Evolutionary conservation across 2,797 vertebrate species (phyloP).

Genomic region (Falco novaeseelandiae): DNA sequence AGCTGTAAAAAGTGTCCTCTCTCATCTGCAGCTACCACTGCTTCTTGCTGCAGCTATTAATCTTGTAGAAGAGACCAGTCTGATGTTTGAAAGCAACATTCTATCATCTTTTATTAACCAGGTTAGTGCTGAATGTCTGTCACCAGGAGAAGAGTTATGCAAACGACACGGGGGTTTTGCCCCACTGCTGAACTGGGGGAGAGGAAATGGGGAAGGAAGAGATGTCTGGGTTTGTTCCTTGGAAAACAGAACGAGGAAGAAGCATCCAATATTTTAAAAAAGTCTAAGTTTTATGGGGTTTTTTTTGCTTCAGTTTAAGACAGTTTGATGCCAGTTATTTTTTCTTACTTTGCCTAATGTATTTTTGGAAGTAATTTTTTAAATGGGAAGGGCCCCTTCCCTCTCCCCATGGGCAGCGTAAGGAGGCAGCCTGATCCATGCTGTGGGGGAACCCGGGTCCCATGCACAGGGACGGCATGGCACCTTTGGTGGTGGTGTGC

Average conservation of each 20-base stretch:
- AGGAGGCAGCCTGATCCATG: neutral
- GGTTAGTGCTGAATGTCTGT: neutral
- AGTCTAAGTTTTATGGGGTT: neutral
- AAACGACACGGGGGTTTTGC: rapidly evolving
- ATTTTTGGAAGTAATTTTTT: neutral
- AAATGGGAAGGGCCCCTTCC: neutral
- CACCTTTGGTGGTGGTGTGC: rapidly evolving
- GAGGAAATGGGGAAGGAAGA: neutral
- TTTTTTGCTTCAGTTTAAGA: neutral
- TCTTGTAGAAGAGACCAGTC: neutral
- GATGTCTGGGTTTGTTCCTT: neutral
- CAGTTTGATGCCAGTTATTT: neutral
- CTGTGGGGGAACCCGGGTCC: rapidly evolving
- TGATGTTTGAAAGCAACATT: neutral
- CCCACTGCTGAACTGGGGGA: neutral
- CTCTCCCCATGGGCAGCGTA: rapidly evolving
- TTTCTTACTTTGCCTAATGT: neutral
- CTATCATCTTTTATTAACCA: neutral
- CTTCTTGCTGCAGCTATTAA: neutral
- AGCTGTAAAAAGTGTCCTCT: neutral
- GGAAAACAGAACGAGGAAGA: neutral
- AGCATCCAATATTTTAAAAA: neutral
- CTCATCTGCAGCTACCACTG: neutral
- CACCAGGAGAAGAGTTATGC: neutral
- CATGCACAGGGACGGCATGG: rapidly evolving